phyloP scores from a whole-genome alignment of 1,140 invertebrate genomes.

The Rhagoletis zephyria region DNA sequence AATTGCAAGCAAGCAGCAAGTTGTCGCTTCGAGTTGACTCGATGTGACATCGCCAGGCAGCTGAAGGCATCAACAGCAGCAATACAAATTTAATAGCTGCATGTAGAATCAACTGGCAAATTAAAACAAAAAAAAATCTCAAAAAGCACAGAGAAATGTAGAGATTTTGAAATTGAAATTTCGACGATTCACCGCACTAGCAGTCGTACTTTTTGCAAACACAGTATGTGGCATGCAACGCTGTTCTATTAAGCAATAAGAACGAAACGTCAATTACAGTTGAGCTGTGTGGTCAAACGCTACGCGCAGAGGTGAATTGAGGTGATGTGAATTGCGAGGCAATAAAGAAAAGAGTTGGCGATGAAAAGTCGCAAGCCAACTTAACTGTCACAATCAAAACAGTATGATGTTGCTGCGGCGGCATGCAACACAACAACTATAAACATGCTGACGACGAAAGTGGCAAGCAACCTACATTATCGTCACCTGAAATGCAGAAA shows the following conservation, averaged over 20 bases:
- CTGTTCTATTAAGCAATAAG: not conserved
- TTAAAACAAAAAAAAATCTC: not conserved
- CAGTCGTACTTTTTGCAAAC: not conserved
- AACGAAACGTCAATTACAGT: not conserved
- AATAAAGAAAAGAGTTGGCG: slow-evolving; percentile 16
- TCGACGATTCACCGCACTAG: not conserved
- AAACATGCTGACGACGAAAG: slow-evolving; percentile 23
- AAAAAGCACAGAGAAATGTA: slow-evolving; percentile 2
- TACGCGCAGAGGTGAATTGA: not conserved
- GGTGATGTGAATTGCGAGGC: not conserved
- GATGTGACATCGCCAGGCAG: not conserved
- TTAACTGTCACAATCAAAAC: slow-evolving; percentile 4
- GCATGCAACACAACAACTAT: not conserved
- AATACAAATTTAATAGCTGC: not conserved
- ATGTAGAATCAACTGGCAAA: not conserved
- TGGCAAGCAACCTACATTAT: slow-evolving; percentile 2
- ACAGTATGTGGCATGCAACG: not conserved
- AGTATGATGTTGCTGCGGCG: not conserved
- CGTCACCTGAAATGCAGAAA: too few species aligned
- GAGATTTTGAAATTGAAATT: slow-evolving; percentile 38
- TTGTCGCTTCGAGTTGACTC: not conserved
- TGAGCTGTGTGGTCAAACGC: not conserved
- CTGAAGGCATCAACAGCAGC: not conserved
- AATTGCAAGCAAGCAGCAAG: not conserved
- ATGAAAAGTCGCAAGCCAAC: not conserved